Evolutionary conservation across 2,888 invertebrate species (phyloP), one percentile per base, ranked within the genome.

Genomic region (Ligdia adustata): DNA sequence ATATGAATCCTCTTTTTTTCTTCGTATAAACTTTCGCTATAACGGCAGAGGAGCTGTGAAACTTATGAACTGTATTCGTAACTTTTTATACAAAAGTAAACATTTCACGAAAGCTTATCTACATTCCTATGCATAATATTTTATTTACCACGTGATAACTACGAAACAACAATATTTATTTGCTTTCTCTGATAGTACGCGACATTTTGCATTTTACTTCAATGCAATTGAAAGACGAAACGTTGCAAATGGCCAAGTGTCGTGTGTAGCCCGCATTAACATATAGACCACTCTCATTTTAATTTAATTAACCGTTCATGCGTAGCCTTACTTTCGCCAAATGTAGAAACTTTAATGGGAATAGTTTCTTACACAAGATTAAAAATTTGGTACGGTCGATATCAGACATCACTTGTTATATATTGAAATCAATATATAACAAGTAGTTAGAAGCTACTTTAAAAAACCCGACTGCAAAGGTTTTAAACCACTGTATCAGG

Each of bases 301-400:
- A n/a, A n/a, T n/a, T 69, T 72, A 74, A 74, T 78, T 75, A 75
- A 72, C 72, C 72, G 73, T 73, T 77, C 74, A 71, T 71, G 64
- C 57, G 64, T 57, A 70, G 62, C 65, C 64, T 72, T 66, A 69
- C 72, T 76, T 78, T 78, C 76, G 64, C 76, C 69, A 57, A 75
- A 73, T 62, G 57, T 60, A 61, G 64, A 66, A 68, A 70, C 62
- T 53, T 62, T 51, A 65, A 64, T 62, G 58, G 45, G 43, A 55
- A 62, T 54, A 62, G 46, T 62, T 57, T 61, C 40, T 61, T 66
- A 59, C 56, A 58, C 58, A 62, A 62, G 53, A 50, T 52, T 59
- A 46, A 52, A 60, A 62, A 61, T 64, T 63, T 48, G 58, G 54
- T 55, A 63, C 49, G 55, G 55, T 9, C 22, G 9, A 40, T 46